Evolutionary conservation across 1,140 invertebrate genomes (phyloP).

Genomic region (Tetragnatha versicolor): DNA sequence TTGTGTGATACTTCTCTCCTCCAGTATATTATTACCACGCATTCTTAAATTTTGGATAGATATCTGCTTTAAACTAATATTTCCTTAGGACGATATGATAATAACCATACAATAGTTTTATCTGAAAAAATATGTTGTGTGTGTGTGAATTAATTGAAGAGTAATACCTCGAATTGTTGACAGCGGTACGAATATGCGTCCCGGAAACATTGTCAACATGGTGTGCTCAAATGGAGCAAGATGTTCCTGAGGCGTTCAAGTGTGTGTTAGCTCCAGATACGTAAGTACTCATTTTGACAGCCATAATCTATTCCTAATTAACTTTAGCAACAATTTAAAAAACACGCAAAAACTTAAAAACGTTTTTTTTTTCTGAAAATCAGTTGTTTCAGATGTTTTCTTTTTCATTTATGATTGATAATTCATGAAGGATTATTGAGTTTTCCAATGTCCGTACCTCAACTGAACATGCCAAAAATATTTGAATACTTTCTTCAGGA

Average conservation of each 20-base stretch:
- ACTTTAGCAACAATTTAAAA: background rate
- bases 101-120: background rate
- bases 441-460: no score
- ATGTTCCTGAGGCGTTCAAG: conserved; percentile 71
- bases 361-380: background rate
- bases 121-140: background rate
- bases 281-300: conserved; percentile 62
- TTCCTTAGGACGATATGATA: background rate
- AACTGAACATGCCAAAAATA: no score
- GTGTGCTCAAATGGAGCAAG: conserved; percentile 72
- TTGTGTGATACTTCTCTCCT: no score
- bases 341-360: background rate
- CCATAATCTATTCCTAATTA: background rate
- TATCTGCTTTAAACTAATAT: no score
- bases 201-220: conserved; percentile 70
- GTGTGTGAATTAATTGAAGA: no score
- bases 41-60: no score
- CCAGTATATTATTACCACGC: no score
- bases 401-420: no score
- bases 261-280: conserved; percentile 75
- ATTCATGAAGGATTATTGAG: no score
- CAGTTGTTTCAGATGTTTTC: background rate
- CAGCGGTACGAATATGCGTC: conserved; percentile 69
- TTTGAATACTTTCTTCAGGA: no score
- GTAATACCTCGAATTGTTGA: no score